Conservation (phyloP, 2,797 vertebrate species). For the Ctenosaura bakeri region DNA sequence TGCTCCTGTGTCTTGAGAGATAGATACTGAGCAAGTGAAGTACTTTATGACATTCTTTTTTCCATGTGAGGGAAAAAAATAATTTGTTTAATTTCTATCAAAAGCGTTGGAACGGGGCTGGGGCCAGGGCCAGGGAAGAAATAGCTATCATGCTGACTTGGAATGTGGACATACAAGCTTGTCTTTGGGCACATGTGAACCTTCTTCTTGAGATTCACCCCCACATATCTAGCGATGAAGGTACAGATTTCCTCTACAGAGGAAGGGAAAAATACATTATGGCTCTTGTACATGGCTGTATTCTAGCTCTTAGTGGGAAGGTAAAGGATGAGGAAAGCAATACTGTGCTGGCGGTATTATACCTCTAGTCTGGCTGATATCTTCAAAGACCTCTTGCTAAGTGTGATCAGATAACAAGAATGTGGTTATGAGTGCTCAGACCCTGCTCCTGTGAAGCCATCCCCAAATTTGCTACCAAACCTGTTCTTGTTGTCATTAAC, state of each 20-base stretch:
- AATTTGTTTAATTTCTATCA: neutral
- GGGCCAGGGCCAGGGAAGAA: neutral
- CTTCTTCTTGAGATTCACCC: neutral
- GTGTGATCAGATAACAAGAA: neutral
- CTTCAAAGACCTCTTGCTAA: neutral
- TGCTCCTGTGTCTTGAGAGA: neutral
- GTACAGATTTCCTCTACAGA: neutral
- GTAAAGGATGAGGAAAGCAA: neutral
- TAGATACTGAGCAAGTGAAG: neutral
- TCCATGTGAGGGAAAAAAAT: neutral
- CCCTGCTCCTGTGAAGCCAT: neutral
- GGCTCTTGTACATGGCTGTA: neutral
- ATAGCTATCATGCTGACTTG: neutral
- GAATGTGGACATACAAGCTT: neutral
- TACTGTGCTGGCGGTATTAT: neutral
- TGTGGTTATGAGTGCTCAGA: neutral
- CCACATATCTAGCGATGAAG: too few relatives aligned
- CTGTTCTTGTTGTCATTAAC: constrained; percentile 9
- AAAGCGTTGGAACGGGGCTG: too few relatives aligned
- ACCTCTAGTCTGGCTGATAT: neutral
- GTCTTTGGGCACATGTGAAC: neutral
- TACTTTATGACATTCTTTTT: neutral
- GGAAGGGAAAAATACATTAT: neutral
- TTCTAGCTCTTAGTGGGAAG: neutral
- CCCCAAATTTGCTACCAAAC: neutral